A percentile compares a stretch with the other conserved stretches of the same genome.
Evolutionary conservation across 2,113 vertebrate genomes (phyloP).

Genomic region (Istiophorus platypterus): DNA sequence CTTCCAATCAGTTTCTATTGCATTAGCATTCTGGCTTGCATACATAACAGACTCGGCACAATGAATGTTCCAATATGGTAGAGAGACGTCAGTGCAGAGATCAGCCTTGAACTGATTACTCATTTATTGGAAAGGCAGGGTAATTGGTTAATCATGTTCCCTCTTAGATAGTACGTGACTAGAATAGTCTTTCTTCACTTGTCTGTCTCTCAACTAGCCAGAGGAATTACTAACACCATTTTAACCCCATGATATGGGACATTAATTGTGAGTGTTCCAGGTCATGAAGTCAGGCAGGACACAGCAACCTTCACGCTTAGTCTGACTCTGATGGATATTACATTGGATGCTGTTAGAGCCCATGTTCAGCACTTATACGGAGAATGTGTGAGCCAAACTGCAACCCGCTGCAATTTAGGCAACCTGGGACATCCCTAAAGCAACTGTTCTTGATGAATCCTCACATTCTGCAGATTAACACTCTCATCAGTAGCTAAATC

Average conservation of each 20-base stretch:
- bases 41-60: constrained; percentile 28
- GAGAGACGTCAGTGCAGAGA: constrained; percentile 62
- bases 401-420: constrained; percentile 72
- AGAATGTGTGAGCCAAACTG: constrained; percentile 61
- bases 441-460: constrained; percentile 81
- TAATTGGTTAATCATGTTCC: constrained; percentile 79
- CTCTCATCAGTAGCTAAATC: constrained; percentile 78
- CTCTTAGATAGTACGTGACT: constrained; percentile 65
- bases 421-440: constrained; percentile 76
- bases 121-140: constrained; percentile 71
- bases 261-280: constrained; percentile 81
- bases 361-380: constrained; percentile 62
- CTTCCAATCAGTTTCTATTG: constrained; percentile 40
- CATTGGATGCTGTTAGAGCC: constrained; percentile 41
- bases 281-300: constrained; percentile 79
- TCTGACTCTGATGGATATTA: constrained; percentile 71
- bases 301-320: constrained; percentile 75
- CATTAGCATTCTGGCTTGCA: constrained; percentile 33
- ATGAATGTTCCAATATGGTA: constrained; percentile 54
- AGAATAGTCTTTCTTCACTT: constrained; percentile 53
- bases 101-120: constrained; percentile 73
- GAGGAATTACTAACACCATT: constrained; percentile 77
- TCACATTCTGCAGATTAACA: constrained; percentile 79
- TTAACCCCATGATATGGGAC: constrained; percentile 78
- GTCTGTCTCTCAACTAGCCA: constrained; percentile 58